A percentile compares a stretch with the other conserved stretches of the same genome.
Evolutionary conservation across 2,797 vertebrate genomes (phyloP).

Genomic region (Galagoides demidoff): DNA sequence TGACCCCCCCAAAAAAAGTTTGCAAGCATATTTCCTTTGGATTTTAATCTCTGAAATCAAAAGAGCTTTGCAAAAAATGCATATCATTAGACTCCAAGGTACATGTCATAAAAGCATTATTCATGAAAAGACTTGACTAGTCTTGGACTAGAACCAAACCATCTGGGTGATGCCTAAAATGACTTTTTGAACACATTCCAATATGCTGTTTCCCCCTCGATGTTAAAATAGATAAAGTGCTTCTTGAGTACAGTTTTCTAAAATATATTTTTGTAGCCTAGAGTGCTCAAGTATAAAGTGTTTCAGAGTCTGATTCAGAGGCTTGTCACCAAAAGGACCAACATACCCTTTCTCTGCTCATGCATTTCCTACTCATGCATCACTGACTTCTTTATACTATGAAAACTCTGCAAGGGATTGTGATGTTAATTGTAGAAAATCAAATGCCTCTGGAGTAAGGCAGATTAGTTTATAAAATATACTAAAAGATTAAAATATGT

Average conservation of each 20-base stretch:
- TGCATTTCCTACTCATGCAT: slow-evolving; percentile 30
- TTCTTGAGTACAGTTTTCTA: slow-evolving; percentile 20
- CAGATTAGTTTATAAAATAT: slow-evolving; percentile 55
- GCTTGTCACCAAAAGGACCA: background rate
- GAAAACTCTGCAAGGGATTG: slow-evolving; percentile 33
- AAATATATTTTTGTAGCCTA: slow-evolving; percentile 13
- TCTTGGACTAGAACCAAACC: slow-evolving; percentile 69
- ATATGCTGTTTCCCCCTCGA: slow-evolving; percentile 26
- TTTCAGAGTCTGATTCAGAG: slow-evolving; percentile 34
- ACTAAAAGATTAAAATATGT: slow-evolving; percentile 69
- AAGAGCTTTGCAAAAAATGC: slow-evolving; percentile 40
- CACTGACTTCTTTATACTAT: background rate
- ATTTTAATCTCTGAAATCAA: slow-evolving; percentile 63
- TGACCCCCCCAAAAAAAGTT: background rate
- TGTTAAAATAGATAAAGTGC: slow-evolving; percentile 69
- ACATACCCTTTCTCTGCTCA: slow-evolving; percentile 21
- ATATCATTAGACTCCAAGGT: slow-evolving; percentile 52
- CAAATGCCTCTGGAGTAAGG: slow-evolving; percentile 52
- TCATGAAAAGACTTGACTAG: slow-evolving; percentile 54
- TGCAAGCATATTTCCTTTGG: slow-evolving; percentile 28
- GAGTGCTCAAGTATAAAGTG: background rate
- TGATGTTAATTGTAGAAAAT: slow-evolving; percentile 69
- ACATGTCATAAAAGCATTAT: slow-evolving; percentile 51
- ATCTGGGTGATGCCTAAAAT: slow-evolving; percentile 58
- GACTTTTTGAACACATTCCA: slow-evolving; percentile 70